Conservation (phyloP, 2,888 invertebrate species). For the Andrena hattorfiana region DNA sequence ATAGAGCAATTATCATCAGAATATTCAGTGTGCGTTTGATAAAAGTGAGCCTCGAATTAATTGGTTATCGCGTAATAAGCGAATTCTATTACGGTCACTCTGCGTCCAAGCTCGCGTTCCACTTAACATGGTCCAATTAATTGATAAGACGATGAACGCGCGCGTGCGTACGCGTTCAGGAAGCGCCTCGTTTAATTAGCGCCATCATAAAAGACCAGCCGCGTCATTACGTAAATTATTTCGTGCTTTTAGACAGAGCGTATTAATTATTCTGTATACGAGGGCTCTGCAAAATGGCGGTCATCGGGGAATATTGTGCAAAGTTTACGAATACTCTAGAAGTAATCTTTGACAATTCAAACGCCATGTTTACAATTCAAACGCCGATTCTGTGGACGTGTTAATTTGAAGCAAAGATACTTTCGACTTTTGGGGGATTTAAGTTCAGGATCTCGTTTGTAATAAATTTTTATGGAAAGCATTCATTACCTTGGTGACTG, state of each 20-base stretch:
- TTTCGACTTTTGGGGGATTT: too few species aligned
- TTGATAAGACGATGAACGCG: neutral
- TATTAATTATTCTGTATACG: neutral
- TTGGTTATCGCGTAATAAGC: neutral
- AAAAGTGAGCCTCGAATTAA: neutral
- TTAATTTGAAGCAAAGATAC: too few species aligned
- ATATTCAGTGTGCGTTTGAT: neutral
- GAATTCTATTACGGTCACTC: constrained; percentile 3
- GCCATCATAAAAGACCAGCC: neutral
- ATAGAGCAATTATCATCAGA: neutral
- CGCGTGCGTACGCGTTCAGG: neutral
- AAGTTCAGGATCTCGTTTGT: too few species aligned
- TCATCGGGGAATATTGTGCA: neutral
- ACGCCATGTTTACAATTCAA: neutral
- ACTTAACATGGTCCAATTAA: constrained; percentile 2
- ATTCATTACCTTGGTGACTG: too few species aligned
- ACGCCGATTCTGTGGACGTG: too few species aligned
- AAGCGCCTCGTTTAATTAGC: constrained; percentile 1
- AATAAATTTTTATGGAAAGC: too few species aligned
- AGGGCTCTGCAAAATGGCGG: neutral
- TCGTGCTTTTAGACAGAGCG: neutral
- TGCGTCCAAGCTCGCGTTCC: too few species aligned
- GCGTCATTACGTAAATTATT: constrained; percentile 6
- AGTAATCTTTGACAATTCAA: neutral
- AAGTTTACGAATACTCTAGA: neutral